Base-by-base conservation (phyloP, 2,113 vertebrate genomes). In the Pogona vitticeps region DNA sequence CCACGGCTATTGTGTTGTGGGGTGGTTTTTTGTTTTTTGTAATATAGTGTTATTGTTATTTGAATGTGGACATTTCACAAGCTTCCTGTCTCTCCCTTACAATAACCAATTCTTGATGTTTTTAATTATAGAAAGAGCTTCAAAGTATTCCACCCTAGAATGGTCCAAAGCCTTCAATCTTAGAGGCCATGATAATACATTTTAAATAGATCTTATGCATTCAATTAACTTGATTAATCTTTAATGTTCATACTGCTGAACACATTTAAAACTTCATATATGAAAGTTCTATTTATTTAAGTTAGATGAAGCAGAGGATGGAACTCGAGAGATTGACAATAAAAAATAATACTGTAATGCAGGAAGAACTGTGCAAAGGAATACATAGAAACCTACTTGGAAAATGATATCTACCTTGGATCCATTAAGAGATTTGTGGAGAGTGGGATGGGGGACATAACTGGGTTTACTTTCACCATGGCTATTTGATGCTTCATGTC, bases 381-480 rank as follows among this genome's bases (percentile, higher is more conserved):
- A 82, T 85, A 70, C 18, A 68, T 71, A 26, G 36, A 77, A 61
- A 76, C 14, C 31, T 85, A 40, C 36, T 82, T 80, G 88, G 59
- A 85, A 80, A 61, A 76, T 70, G 56, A 9, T 76, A 70, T 75
- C 82, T 89, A 83, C 52, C 59, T 76, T 82, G 82, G 13, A 56
- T 13, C 42, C 80, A 88, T 90, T 86, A 90, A 86, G 36, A 86
- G 70, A 88, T 52, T 82, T 86, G 82, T 13, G 38, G 38, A 17
- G 0, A 75, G 65, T 20, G 17, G 70, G 61, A 8, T 9, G 38
- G 73, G 14, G 18, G 59, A 88, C 63, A 86, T 90, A 79, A 42
- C 9, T 59, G 81, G 26, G 20, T 90, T 90, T 89, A 77, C 78
- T 93, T 91, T 91, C 33, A 63, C 86, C 42, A 18, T 1, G 81